A percentile compares a stretch with the other conserved stretches of the same genome.
phyloP scores from a whole-genome alignment of 2,113 vertebrate species.

The Corynorhinus townsendii region DNA sequence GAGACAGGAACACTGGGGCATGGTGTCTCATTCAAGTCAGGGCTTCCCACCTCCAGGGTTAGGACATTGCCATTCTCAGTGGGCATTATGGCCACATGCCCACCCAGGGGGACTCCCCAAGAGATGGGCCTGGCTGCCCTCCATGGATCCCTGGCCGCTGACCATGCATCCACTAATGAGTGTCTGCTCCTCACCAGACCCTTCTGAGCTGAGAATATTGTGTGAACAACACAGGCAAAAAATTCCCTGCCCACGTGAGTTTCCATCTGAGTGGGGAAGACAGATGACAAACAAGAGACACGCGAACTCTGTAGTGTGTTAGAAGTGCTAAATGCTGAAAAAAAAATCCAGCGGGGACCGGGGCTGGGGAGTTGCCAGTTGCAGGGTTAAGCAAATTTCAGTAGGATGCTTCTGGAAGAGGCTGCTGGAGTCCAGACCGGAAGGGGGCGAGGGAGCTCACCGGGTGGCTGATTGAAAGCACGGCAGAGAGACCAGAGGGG shows the following conservation, averaged over 20 bases:
- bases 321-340: background rate
- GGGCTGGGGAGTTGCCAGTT: background rate
- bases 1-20: background rate
- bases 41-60: background rate
- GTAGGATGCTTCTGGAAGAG: background rate
- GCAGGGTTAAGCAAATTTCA: rapidly evolving
- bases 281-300: background rate
- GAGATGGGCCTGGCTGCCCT: background rate
- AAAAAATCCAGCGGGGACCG: rapidly evolving
- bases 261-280: background rate
- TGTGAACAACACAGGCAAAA: background rate
- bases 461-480: background rate
- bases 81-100: background rate
- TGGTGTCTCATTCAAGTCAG: rapidly evolving
- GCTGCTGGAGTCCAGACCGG: background rate
- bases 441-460: background rate
- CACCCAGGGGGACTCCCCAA: background rate
- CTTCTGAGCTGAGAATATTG: rapidly evolving
- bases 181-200: background rate
- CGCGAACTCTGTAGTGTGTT: rapidly evolving
- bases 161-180: rapidly evolving
- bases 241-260: background rate
- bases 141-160: background rate
- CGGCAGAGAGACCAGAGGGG: background rate
- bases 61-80: background rate